Conservation (phyloP, 1,140 invertebrate species). For the Bilobella aurantiaca region DNA sequence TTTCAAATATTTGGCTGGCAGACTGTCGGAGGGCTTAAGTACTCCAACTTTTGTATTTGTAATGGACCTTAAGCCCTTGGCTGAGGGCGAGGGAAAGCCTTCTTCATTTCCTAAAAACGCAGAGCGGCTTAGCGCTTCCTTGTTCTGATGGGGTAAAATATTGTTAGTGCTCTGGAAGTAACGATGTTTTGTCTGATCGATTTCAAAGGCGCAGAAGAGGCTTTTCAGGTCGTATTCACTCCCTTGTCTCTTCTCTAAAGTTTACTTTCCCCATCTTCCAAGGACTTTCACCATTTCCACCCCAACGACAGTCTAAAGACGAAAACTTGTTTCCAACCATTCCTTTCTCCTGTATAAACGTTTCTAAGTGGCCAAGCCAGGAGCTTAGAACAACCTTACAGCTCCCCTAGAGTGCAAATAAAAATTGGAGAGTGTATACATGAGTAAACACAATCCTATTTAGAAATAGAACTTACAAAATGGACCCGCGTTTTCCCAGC, state of each 20-base stretch:
- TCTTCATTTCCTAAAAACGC: background rate
- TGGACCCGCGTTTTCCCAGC: background rate
- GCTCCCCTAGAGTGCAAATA: background rate
- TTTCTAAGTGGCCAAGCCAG: background rate
- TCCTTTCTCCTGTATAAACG: background rate
- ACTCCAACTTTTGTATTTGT: background rate
- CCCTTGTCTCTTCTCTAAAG: background rate
- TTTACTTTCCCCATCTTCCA: background rate
- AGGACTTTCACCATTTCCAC: background rate
- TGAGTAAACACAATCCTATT: constrained; percentile 3
- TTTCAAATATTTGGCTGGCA: too few relatives aligned
- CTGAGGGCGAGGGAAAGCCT: background rate
- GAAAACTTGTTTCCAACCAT: background rate
- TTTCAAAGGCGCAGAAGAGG: background rate
- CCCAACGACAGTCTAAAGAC: background rate
- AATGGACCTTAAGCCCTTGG: background rate
- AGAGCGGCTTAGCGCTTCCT: background rate
- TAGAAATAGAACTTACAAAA: background rate
- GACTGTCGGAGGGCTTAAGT: background rate
- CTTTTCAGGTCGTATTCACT: background rate
- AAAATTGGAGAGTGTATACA: constrained; percentile 8
- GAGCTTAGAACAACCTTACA: background rate
- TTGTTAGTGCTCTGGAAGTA: too few relatives aligned
- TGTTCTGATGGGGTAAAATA: background rate
- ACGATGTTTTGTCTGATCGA: background rate